Base-by-base conservation (phyloP, 2,797 vertebrate genomes). In the Gymnothorax reevesii region DNA sequence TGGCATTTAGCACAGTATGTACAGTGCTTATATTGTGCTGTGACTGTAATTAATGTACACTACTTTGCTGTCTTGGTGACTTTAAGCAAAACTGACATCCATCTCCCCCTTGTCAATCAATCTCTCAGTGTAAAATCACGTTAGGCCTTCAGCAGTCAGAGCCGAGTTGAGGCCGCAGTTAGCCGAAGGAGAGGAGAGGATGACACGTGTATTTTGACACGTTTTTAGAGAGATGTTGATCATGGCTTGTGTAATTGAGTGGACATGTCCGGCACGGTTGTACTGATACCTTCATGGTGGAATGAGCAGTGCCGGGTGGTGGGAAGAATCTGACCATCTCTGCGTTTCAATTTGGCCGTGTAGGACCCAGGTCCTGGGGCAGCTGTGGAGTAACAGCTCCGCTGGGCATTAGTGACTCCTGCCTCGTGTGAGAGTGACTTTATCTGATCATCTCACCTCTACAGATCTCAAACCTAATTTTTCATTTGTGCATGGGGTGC, bases 31-130 rank as follows among this genome's bases (percentile, higher is more conserved):
- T 94, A 92, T 93, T 83, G 87, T 87, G 25, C 82, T 90, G 88
- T 93, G 91, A 94, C 93, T 93, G 93, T 94, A 94, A 94, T 93
- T 94, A 94, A 92, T 20, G 93, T 42, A 42, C 33, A 42, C 33
- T 89, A 90, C 92, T 91, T 91, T 93, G 90, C 91, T 86, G 87
- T 93, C 77, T 82, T 91, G 90, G 90, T 92, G 91, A 92, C 93
- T 93, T 94, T 86, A 93, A 90, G 89, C 83, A 92, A 92, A 94
- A 93, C 88, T 93, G 90, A 91, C 93, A 79, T 79, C 54, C 54
- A 94, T 86, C 57, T 83, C 91, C 90, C 87, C 88, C 92, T 91
- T 93, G 91, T 93, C 93, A 92, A 89, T 92, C 90, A 83, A 91
- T 91, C 84, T 64, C 90, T 92, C 57, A 64, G n/a, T n/a, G 60